Evolutionary conservation across 2,888 invertebrate genomes (phyloP), one percentile per base, ranked within the genome.

Genomic region (Parascotia fuliginaria): DNA sequence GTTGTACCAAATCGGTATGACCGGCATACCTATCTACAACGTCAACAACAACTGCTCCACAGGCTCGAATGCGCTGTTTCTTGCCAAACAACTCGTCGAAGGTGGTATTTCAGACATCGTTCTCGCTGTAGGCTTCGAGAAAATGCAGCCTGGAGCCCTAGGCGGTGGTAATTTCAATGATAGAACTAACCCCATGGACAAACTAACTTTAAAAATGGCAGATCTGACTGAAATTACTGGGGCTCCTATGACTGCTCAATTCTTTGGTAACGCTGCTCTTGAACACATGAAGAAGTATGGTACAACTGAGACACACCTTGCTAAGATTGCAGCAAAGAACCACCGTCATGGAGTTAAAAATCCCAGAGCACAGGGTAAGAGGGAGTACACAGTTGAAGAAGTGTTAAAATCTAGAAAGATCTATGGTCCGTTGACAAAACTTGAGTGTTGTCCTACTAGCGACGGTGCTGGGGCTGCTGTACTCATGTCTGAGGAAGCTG

Each of bases 31-130:
- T 3, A 96, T 99, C 63, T 97, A 96, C 89, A 99, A 99, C 87
- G 99, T 99, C 9, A 99, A 99, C 90, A 99, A 99, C 83, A 99
- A 99, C 79, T 99, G 99, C 81, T 96, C 99, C 0, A 99, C 99
- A 0, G 99, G 99, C 19, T 97, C 99, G 0, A 97, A 96, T 44
- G 99, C 99, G 0, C 85, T 99, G 2, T 94, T 96, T 77, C 92
- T 99, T 75, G 98, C 96, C 0, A 98, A 98, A 80, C 98, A 99
- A 85, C 94, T 98, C 13, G 92, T 99, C n/a, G 96, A 98, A 87
- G 95, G 96, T 55, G 98, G 98, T 9, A 93, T 95, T 71, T 95
- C 95, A 11, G 96, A 98, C 70, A 97, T 99, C 77, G 96, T 97
- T 0, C 88, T 99, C 47, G 99, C 98, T 0, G 89, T 99, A 22